Evolutionary conservation across 2,888 invertebrate genomes (phyloP), one percentile per base, ranked within the genome.

Genomic region (Ophion costatus): DNA sequence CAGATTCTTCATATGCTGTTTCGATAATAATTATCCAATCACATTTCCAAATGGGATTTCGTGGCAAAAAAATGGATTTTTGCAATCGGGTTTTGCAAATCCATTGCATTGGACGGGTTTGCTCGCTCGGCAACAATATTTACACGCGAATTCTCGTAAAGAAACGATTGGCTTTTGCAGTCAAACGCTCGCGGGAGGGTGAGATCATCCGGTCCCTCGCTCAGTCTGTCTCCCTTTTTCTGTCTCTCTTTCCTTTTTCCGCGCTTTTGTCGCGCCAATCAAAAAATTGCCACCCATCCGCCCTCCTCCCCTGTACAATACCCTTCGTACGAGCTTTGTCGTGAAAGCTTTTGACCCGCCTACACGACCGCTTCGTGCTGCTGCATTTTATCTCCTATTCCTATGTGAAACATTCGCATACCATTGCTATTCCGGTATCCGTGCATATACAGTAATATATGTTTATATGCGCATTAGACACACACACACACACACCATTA

Each of bases 261-360:
- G 38, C 38, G 9, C 38, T 38, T 38, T 38, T 38, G 38, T 38
- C 38, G 38, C 38, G 38, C 38, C 38, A 38, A 38, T 38, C 70
- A n/a, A 42, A 66, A 57, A 38, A 38, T 38, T 6, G 38, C 38
- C 38, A 38, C 38, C 81, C 76, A 66, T 42, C 69, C 57, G 33
- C 33, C 73, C 11, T 6, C 20, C 57, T 7, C 57, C 9, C n/a
- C 29, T 24, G 14, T 14, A 24, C 17, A 10, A 22, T 22, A 14
- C 24, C 20, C 69, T 33, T 38, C 45, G 45, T 70, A 45, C 61
- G 22, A 33, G 59, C 69, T 77, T 74, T 79, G 79, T 86, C 85
- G 89, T 89, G 86, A 89, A 88, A 89, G 88, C 88, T 89, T 88
- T 87, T 38, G 85, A 74, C 78, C 64, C n/a, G 70, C 57, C 66